A percentile compares a stretch with the other conserved stretches of the same genome.
Conservation (phyloP, 1,140 invertebrate species). For the Diabrotica undecimpunctata region DNA sequence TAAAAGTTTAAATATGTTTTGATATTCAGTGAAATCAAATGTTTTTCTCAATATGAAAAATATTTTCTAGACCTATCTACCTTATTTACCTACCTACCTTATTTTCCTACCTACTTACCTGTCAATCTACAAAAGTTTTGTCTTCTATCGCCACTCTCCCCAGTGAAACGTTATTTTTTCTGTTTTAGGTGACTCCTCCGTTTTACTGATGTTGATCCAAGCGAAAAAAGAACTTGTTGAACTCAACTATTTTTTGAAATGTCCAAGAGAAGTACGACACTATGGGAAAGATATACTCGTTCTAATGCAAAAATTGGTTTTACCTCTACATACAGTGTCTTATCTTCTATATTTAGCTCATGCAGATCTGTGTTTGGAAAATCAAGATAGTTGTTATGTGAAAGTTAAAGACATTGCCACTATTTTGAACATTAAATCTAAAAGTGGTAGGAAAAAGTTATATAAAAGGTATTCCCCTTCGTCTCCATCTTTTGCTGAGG, state of each 20-base stretch:
- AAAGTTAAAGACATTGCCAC: slow-evolving; percentile 20
- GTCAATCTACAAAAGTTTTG: too few relatives aligned
- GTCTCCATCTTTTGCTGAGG: slow-evolving; percentile 8
- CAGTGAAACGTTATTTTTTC: not conserved
- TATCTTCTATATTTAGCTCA: slow-evolving; percentile 15
- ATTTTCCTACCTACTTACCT: too few relatives aligned
- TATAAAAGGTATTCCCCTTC: slow-evolving; percentile 4
- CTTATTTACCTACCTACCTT: too few relatives aligned
- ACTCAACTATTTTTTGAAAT: slow-evolving; percentile 14
- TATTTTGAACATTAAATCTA: slow-evolving; percentile 11
- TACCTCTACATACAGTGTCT: slow-evolving; percentile 8
- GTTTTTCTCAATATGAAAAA: too few relatives aligned
- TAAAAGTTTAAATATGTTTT: too few relatives aligned
- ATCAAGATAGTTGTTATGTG: slow-evolving; percentile 14
- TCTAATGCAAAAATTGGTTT: slow-evolving; percentile 21
- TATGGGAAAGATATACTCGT: slow-evolving; percentile 15
- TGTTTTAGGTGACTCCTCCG: not conserved
- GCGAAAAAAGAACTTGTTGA: slow-evolving; percentile 13
- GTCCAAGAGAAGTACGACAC: slow-evolving; percentile 16
- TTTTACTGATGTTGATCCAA: slow-evolving; percentile 6
- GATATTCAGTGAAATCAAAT: too few relatives aligned
- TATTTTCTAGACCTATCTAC: too few relatives aligned
- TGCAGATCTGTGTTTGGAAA: slow-evolving; percentile 12
- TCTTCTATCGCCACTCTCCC: too few relatives aligned
- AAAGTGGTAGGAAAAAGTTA: not conserved